Conservation (phyloP, 2,113 vertebrate genomes). For the Muntiacus reevesi region DNA sequence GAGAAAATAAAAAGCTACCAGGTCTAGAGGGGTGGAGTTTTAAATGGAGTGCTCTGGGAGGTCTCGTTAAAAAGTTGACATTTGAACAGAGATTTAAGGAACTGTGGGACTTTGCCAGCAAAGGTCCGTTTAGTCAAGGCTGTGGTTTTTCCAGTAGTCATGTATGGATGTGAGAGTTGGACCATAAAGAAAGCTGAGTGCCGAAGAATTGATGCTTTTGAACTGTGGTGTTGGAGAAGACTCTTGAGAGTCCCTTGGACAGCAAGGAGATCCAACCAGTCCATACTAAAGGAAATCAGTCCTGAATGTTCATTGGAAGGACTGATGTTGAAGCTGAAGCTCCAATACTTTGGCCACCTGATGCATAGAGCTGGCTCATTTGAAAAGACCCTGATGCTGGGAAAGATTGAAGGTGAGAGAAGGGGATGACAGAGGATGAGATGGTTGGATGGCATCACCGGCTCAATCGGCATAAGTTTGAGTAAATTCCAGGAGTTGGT, state of each 20-base stretch:
- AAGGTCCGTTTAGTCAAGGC: background rate
- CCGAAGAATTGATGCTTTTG: background rate
- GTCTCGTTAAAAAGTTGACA: background rate
- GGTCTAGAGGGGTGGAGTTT: background rate
- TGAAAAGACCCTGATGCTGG: background rate
- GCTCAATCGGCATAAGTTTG: background rate
- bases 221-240: background rate
- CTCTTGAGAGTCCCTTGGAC: background rate
- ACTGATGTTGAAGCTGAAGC: background rate
- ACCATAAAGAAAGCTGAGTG: background rate
- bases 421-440: background rate
- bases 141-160: background rate
- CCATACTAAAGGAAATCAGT: background rate
- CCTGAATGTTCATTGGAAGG: background rate
- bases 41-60: background rate
- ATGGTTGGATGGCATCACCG: background rate
- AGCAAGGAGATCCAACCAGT: background rate
- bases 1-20: background rate
- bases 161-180: background rate
- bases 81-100: background rate
- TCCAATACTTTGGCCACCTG: background rate
- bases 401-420: background rate
- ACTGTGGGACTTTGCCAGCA: background rate
- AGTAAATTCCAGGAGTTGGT: background rate
- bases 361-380: background rate